A percentile compares a stretch with the other conserved stretches of the same genome.
Conservation (phyloP, 2,113 vertebrate genomes). For the Phrynocephalus versicolor region DNA sequence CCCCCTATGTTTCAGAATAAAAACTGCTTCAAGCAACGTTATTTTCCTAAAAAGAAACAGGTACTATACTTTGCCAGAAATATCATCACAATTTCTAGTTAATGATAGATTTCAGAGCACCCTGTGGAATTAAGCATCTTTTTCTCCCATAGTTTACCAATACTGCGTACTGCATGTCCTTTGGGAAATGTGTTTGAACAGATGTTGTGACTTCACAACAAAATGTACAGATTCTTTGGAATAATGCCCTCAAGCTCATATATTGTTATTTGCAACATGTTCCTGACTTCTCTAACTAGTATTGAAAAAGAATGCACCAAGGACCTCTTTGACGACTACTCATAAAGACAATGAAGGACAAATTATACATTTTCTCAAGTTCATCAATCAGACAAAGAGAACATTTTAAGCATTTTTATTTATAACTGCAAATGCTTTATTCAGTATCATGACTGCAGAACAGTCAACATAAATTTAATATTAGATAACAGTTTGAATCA, state of each 20-base stretch:
- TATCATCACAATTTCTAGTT: constrained; percentile 37
- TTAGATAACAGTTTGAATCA: neutral
- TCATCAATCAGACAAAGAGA: constrained; percentile 12
- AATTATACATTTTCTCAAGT: constrained; percentile 30
- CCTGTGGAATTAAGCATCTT: neutral
- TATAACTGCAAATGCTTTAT: constrained; percentile 16
- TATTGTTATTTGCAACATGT: constrained; percentile 53
- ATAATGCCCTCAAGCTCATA: constrained; percentile 34
- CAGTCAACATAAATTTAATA: constrained; percentile 3
- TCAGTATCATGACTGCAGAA: constrained; percentile 9
- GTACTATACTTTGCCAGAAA: neutral
- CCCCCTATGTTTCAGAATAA: neutral
- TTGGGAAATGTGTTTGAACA: constrained; percentile 60
- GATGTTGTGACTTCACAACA: constrained; percentile 58
- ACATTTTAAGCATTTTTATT: neutral
- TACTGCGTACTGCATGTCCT: constrained; percentile 41
- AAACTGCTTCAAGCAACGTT: neutral
- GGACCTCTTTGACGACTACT: neutral
- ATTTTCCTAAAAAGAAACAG: constrained; percentile 10
- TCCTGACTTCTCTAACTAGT: constrained; percentile 7
- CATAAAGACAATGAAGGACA: constrained; percentile 43
- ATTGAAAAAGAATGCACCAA: constrained; percentile 37
- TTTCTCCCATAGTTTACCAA: constrained; percentile 21
- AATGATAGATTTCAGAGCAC: constrained; percentile 28
- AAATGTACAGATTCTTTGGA: constrained; percentile 59